Conservation (phyloP, 2,888 invertebrate genomes). For the Parnassius glacialis region DNA sequence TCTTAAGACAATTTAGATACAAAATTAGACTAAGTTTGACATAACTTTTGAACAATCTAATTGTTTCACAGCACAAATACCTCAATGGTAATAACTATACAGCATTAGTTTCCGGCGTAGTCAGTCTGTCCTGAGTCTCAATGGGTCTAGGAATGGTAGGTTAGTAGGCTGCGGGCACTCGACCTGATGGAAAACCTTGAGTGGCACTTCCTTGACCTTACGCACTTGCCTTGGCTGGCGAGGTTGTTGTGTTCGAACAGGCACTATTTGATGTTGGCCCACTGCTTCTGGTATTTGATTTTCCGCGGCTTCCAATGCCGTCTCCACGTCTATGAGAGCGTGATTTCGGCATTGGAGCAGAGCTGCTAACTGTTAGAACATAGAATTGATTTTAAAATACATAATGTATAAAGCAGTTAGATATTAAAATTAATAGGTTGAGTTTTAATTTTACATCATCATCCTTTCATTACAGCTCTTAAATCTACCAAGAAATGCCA, state of each 20-base stretch:
- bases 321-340: conserved; percentile 73
- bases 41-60: background rate
- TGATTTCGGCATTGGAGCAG: conserved; percentile 70
- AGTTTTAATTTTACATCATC: no score
- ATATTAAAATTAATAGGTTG: no score
- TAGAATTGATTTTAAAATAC: background rate
- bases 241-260: conserved; percentile 40
- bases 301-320: conserved; percentile 76
- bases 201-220: conserved; percentile 64
- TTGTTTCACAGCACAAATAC: conserved; percentile 18
- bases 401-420: background rate
- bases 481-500: no score
- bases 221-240: conserved; percentile 34
- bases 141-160: conserved; percentile 63
- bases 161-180: conserved; percentile 57
- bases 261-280: conserved; percentile 53
- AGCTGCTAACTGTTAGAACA: conserved; percentile 55
- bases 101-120: conserved; percentile 57
- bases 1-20: background rate
- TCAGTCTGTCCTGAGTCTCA: conserved; percentile 70
- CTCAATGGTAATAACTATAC: conserved; percentile 58
- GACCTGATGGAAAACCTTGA: conserved; percentile 66
- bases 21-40: background rate
- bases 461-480: no score
- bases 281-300: conserved; percentile 48